A percentile compares a stretch with the other conserved stretches of the same genome.
Evolutionary conservation across 2,113 vertebrate species (phyloP).

Genomic region (Panurus biarmicus): DNA sequence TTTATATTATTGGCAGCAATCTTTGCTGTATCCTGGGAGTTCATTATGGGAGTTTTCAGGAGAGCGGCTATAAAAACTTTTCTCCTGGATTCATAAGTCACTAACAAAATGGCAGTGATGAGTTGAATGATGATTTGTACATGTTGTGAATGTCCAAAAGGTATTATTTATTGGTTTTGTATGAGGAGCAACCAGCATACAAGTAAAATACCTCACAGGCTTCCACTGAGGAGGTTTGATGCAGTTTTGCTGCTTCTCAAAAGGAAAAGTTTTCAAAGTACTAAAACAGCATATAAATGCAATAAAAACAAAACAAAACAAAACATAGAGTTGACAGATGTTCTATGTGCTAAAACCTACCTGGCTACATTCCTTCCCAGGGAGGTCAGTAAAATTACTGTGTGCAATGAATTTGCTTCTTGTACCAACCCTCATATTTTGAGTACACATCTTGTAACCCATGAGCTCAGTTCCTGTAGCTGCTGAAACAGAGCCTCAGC

Average conservation of each 20-base stretch:
- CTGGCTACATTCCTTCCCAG: background rate
- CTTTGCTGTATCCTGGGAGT: background rate
- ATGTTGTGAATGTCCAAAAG: background rate
- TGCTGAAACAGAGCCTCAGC: background rate
- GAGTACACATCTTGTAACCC: background rate
- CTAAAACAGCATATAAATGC: background rate
- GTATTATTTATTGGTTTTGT: background rate
- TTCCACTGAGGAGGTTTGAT: background rate
- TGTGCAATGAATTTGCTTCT: background rate
- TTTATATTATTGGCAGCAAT: slow-evolving; percentile 5
- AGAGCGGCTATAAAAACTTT: background rate
- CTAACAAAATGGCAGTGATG: background rate
- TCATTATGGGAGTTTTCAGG: slow-evolving; percentile 9
- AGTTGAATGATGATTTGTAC: background rate
- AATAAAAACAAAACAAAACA: background rate
- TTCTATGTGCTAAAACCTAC: background rate
- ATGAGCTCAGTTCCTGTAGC: background rate
- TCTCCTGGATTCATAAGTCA: background rate
- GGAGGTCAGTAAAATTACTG: background rate
- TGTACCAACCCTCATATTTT: background rate
- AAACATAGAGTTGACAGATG: background rate
- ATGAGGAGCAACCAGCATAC: background rate
- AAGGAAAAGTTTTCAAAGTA: background rate
- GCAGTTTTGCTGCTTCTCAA: background rate
- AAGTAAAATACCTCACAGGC: background rate